Conservation (phyloP, 2,797 vertebrate species). For the Diglossa cyanea region DNA sequence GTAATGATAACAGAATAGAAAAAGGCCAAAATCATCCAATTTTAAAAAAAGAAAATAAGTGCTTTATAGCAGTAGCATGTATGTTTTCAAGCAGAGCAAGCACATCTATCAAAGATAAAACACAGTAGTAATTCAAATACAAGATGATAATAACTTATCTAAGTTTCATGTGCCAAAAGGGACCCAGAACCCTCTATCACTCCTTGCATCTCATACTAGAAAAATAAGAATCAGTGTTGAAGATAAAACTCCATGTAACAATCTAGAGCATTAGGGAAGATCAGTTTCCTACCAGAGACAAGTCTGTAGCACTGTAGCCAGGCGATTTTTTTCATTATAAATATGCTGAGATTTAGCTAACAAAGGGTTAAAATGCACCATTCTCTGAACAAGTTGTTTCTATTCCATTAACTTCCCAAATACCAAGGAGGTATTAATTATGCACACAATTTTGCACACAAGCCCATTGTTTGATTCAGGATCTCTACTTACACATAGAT, state of each 20-base stretch:
- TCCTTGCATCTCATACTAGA: neutral
- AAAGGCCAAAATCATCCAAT: neutral
- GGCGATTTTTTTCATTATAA: neutral
- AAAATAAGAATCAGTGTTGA: neutral
- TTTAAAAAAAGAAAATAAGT: neutral
- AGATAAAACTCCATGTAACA: neutral
- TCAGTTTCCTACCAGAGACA: neutral
- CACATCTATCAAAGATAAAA: neutral
- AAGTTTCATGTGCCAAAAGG: neutral
- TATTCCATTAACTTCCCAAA: neutral
- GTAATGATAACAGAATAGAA: neutral
- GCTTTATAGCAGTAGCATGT: neutral
- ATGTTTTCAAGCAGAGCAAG: neutral
- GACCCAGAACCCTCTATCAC: rapidly evolving
- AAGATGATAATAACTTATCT: neutral
- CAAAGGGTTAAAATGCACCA: neutral
- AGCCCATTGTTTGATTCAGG: neutral
- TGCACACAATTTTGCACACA: neutral
- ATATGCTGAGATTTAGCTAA: neutral
- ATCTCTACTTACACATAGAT: neutral
- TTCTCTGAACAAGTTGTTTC: neutral
- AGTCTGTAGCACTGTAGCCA: neutral
- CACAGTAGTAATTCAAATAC: neutral
- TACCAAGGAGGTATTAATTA: neutral
- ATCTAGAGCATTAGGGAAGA: neutral